These are phyloP conservation scores for Athrips mouffetella DNA, from an alignment of 2,888 invertebrate species.

Conservation along the genomic window DNA sequence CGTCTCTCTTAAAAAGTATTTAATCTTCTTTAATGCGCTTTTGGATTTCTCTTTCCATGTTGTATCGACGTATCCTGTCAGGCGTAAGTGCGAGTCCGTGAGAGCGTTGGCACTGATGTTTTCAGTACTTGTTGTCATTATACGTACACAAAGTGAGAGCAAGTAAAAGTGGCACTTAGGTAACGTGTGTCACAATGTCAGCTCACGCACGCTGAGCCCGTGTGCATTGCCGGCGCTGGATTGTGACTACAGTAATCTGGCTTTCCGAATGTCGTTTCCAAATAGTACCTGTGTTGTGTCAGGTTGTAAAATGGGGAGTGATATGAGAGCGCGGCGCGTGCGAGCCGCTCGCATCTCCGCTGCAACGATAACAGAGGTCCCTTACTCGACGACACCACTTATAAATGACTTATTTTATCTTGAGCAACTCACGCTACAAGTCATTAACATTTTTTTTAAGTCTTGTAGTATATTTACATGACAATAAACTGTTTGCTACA, in stretches of 20 bases:
- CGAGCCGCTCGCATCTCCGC: constrained; percentile 63
- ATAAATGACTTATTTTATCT: constrained; percentile 66
- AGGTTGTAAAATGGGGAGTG: constrained; percentile 62
- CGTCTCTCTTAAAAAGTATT: constrained; percentile 53
- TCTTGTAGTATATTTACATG: neutral
- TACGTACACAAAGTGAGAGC: constrained; percentile 53
- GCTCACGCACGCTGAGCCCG: constrained; percentile 38
- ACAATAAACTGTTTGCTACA: neutral
- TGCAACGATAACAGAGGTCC: constrained; percentile 67
- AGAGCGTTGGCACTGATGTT: constrained; percentile 50
- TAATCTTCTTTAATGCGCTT: constrained; percentile 53
- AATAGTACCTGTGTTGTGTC: constrained; percentile 63
- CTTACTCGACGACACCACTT: constrained; percentile 57
- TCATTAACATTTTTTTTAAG: constrained; percentile 36
- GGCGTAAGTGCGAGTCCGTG: constrained; percentile 56
- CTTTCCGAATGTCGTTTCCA: constrained; percentile 61
- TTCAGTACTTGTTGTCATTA: constrained; percentile 54
- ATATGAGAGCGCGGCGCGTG: constrained; percentile 56
- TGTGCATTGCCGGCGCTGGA: constrained; percentile 42
- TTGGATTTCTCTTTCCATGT: constrained; percentile 60
- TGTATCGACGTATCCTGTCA: constrained; percentile 44
- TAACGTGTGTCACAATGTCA: constrained; percentile 40
- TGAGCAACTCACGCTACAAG: constrained; percentile 56
- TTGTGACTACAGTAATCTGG: constrained; percentile 59
- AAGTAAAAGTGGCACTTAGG: constrained; percentile 48